These are phyloP conservation scores for Timandra comae DNA, from an alignment of 2,888 invertebrate species.

Conservation along the genomic window DNA sequence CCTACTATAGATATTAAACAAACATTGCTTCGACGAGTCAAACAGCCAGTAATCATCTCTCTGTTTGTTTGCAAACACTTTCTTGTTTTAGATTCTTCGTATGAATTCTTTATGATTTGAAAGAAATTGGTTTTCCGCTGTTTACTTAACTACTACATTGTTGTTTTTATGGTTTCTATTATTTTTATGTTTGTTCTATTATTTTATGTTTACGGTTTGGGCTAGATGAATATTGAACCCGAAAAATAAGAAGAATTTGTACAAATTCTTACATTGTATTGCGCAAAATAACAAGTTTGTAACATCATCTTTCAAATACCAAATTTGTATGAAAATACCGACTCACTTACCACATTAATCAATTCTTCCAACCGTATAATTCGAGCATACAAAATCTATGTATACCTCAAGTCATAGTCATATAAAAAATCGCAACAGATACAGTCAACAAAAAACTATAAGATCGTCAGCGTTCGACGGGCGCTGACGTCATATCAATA, in stretches of 20 bases:
- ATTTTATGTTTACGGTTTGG: too few species aligned
- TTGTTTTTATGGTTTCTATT: neutral
- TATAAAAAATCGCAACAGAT: conserved; percentile 7
- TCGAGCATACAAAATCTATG: too few species aligned
- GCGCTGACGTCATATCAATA: conserved; percentile 36
- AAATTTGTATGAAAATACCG: too few species aligned
- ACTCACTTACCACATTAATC: too few species aligned
- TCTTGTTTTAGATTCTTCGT: conserved; percentile 5
- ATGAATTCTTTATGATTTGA: conserved; percentile 18
- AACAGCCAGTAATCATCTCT: conserved; percentile 14
- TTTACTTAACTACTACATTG: neutral
- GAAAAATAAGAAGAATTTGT: too few species aligned
- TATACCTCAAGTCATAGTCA: too few species aligned
- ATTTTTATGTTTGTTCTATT: too few species aligned
- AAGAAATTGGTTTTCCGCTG: conserved; percentile 18
- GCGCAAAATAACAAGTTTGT: too few species aligned
- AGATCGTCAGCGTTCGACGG: conserved; percentile 14
- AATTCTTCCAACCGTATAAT: too few species aligned
- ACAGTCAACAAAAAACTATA: conserved; percentile 20
- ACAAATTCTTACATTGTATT: too few species aligned
- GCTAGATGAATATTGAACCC: too few species aligned
- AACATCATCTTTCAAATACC: too few species aligned
- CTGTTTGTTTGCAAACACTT: conserved; percentile 18
- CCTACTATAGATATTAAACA: conserved; percentile 17
- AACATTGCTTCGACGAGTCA: conserved; percentile 10